phyloP scores from a whole-genome alignment of 2,113 vertebrate species.

The Cygnus buccinator region DNA sequence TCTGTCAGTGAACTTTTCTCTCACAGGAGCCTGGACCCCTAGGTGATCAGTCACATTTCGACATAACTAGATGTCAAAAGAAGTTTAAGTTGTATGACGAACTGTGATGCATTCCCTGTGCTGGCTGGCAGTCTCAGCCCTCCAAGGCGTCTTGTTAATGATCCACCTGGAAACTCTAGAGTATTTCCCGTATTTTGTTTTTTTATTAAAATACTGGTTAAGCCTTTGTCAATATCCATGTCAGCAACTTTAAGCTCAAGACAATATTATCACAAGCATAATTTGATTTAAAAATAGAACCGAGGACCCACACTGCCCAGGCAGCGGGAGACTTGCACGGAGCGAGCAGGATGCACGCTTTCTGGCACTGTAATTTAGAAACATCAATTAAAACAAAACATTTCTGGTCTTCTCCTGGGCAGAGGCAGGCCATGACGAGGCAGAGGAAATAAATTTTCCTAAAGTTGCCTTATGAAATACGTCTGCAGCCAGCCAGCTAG shows the following conservation, averaged over 20 bases:
- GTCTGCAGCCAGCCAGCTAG: not conserved
- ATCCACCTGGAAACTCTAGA: constrained; percentile 85
- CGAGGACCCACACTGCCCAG: constrained; percentile 82
- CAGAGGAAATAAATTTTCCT: not conserved
- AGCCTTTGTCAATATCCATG: constrained; percentile 93
- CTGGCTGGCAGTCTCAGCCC: constrained; percentile 76
- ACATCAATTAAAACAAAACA: constrained; percentile 44
- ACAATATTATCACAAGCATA: constrained; percentile 92
- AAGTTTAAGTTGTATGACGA: constrained; percentile 83
- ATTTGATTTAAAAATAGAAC: constrained; percentile 90
- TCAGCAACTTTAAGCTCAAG: constrained; percentile 89
- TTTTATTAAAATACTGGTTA: constrained; percentile 94
- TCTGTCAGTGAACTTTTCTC: constrained; percentile 90
- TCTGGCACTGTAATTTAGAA: not conserved
- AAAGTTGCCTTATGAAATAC: not conserved
- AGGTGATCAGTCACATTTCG: constrained; percentile 87
- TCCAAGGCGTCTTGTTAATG: constrained; percentile 87
- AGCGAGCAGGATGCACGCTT: not conserved
- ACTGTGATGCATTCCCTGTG: constrained; percentile 76
- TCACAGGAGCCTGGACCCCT: constrained; percentile 86
- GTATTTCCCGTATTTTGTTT: constrained; percentile 91
- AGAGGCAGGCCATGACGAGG: not conserved
- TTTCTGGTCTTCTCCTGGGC: not conserved
- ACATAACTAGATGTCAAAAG: constrained; percentile 88
- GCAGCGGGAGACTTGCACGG: constrained; percentile 39